Evolutionary conservation across 1,140 invertebrate genomes (phyloP), one percentile per base, ranked within the genome.

Genomic region (Anastatus disparis): DNA sequence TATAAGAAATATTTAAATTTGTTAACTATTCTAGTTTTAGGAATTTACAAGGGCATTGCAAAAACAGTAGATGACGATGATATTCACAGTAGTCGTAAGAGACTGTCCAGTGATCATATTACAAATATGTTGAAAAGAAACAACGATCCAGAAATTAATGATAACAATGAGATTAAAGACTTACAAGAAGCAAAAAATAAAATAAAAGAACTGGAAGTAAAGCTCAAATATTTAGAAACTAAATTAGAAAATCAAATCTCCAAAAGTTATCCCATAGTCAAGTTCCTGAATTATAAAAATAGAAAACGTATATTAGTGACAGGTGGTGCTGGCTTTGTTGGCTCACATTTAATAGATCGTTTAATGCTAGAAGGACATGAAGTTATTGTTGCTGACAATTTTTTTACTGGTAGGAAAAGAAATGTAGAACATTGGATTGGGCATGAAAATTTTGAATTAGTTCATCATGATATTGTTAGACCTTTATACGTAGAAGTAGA

Each of bases 351-450:
- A 29, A 96, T 99, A 0, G 98, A 99, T 83, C 88, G 91, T 72
- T 86, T 99, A 31, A 99, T 99, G 97, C 87, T 93, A 63, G 92
- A 95, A 77, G 98, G 98, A 1, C 98, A 99, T 87, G 97, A 99
- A 87, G 95, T 99, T 0, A 98, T 97, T 78, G 97, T 99, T 4
- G 95, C 94, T 4, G 98, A 99, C 83, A 99, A 99, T 84, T 99
- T 99, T 85, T 99, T 98, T 84, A 99, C 98, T 13, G 97, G 97
- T 2, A 88, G 97, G 46, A 99, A 98, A 83, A 88, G 93, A 29
- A 99, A 99, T 86, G 94, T 99, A 0, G 97, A 98, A 80, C 97
- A 99, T 79, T 99, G 98, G 98, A 92, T 99, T 74, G 97, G 97
- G 0, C 98, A 99, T 86, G 93, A 96, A 78, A 99, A 99, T 85